Evolutionary conservation across 2,888 invertebrate species (phyloP), one percentile per base, ranked within the genome.

Genomic region (Lamellibrachia satsuma): DNA sequence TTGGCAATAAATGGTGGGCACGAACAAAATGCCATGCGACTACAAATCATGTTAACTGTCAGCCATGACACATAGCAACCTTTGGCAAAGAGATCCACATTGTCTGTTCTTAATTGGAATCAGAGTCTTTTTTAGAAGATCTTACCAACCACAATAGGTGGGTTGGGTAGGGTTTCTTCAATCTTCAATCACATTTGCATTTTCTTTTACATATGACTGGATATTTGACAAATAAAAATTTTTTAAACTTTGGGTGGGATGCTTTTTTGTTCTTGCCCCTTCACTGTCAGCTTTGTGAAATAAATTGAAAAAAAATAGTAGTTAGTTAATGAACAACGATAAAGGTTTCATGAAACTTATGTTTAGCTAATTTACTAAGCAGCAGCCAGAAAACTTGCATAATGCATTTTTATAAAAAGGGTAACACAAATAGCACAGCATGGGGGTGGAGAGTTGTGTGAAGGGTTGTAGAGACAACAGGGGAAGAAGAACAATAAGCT

Each of bases 21-120:
- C 75, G 22, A 75, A 75, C 75, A 75, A 75, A 75, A 75, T 75
- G 75, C 75, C 22, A 0, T n/a, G 15, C 75, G 75, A 22, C 75
- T 75, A 75, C 75, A 75, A 75, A 75, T 75, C 75, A 75, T n/a
- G n/a, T 75, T 75, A 22, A 75, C 22, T n/a, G 75, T n/a, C 55
- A 75, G n/a, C 22, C 75, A 22, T 75, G 75, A 75, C 75, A 75
- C 75, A 15, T 75, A 75, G 75, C 75, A 75, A 75, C 57, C 57
- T 57, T 57, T 8, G 8, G 7, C 22, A n/a, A 75, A 75, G 75
- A 22, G 75, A 6, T 75, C 15, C 75, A 15, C 75, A 75, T 75
- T n/a, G n/a, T 75, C 22, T 75, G 75, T 22, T 75, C 75, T 75
- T 75, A 75, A 75, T 75, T 75, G 75, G 75, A 75, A 75, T 75